Base-by-base conservation (phyloP, 2,888 invertebrate genomes). In the Coecobrya sp. region DNA sequence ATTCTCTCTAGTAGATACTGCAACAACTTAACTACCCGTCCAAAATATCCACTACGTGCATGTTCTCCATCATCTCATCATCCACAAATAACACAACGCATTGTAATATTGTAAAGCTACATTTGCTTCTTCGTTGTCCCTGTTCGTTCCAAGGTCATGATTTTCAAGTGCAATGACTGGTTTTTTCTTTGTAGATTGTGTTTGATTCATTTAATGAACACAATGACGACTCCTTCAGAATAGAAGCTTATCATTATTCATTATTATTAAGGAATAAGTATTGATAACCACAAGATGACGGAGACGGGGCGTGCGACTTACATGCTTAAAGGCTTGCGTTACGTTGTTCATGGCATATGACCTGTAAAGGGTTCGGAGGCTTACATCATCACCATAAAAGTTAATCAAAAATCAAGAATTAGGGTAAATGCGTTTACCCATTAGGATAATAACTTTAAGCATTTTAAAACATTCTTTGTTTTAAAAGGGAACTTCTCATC, bases 141-240 rank as follows among this genome's bases (percentile, higher is more conserved):
- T 85, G 73, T 84, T 27, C 89, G 73, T 85, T 89, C 84, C 89
- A 89, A 89, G 89, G 89, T 89, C 89, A 89, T 84, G 84, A 89
- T 59, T 84, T 89, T 89, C 82, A 89, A 89, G 89, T 89, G 89
- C 89, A 89, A 89, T 89, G 89, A 89, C 89, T 89, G 89, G 73
- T 87, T 87, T 59, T 30, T 85, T 73, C 27, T 73, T 45, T 11
- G 62, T 25, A 62, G 13, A 45, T n/a, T 73, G 42, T 4, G 22
- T 10, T 22, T 73, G 36, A 16, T 70, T 70, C n/a, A 19, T 70
- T 13, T 36, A 36, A 42, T 70, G 36, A 68, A 16, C 11, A 8
- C 2, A 70, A n/a, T 36, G 36, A 36, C 36, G 36, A 36, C 19
- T 70, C n/a, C 22, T 70, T n/a, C 13, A 4, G 36, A 68, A 68